Evolutionary conservation across 2,797 vertebrate genomes (phyloP).

Genomic region (Florisuga fusca): DNA sequence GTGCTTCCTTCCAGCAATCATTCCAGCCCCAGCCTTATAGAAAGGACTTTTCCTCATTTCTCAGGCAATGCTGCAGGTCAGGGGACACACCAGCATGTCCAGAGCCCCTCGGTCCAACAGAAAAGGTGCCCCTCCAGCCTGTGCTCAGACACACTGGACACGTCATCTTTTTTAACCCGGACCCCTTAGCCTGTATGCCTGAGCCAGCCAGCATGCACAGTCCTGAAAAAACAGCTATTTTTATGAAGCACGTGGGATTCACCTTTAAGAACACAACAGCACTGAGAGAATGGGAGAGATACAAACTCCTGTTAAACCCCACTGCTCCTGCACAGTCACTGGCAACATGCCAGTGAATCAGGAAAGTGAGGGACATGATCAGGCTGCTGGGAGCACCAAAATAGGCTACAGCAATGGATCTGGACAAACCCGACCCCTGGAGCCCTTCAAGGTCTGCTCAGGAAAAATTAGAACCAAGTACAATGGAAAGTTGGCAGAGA

Average conservation of each 20-base stretch:
- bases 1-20: neutral
- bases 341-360: neutral
- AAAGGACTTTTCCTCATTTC: neutral
- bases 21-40: neutral
- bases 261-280: neutral
- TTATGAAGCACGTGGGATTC: neutral
- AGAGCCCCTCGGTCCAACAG: neutral
- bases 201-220: rapidly evolving
- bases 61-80: neutral
- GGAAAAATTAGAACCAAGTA: neutral
- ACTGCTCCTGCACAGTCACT: neutral
- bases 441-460: neutral
- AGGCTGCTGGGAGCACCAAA: neutral
- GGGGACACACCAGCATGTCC: neutral
- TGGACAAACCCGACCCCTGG: neutral
- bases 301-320: neutral
- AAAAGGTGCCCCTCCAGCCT: neutral
- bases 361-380: neutral
- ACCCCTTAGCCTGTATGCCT: neutral
- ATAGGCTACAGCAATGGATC: neutral
- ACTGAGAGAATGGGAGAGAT: neutral
- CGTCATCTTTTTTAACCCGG: neutral
- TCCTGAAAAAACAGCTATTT: neutral
- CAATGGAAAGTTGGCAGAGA: neutral
- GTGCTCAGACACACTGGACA: neutral